Conservation (phyloP, 2,113 vertebrate genomes). For the Hippocampus mohnikei region DNA sequence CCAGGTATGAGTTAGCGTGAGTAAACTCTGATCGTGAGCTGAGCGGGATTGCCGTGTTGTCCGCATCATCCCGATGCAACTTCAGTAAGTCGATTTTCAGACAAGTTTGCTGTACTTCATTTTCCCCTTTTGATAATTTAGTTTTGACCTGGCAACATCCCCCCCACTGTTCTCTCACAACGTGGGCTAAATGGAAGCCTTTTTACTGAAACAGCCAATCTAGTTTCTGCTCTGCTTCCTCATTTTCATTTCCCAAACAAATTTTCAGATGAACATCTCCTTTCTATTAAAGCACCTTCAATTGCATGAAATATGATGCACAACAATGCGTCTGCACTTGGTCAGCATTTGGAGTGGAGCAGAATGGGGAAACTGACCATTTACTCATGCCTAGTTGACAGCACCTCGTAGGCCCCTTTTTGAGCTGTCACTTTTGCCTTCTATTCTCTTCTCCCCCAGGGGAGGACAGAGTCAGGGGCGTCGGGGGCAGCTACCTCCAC, state of each 20-base stretch:
- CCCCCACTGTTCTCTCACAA: too few species aligned
- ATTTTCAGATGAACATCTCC: background rate
- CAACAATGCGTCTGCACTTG: conserved; percentile 42
- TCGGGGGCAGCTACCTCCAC: conserved; percentile 79
- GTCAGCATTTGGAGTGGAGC: conserved; percentile 35
- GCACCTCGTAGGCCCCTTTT: conserved; percentile 72
- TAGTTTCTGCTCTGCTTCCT: too few species aligned
- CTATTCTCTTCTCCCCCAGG: conserved; percentile 71
- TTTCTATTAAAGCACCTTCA: conserved; percentile 74
- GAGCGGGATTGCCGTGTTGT: too few species aligned
- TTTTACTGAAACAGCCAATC: too few species aligned
- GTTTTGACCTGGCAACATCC: too few species aligned
- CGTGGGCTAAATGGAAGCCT: too few species aligned
- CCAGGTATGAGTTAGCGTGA: too few species aligned
- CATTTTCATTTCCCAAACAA: background rate
- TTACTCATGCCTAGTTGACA: conserved; percentile 76
- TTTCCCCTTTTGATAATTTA: too few species aligned
- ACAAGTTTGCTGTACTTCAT: too few species aligned
- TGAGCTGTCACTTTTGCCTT: conserved; percentile 69
- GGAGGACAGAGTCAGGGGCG: conserved; percentile 64
- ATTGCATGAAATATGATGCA: conserved; percentile 79
- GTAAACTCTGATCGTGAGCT: too few species aligned
- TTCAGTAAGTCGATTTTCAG: too few species aligned
- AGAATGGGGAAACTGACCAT: conserved; percentile 73
- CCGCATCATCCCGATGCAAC: too few species aligned